Evolutionary conservation across 35 echinoderm and acorn worm species (phyloP), one percentile per base, ranked within the genome.

Genomic region (Heliocidaris tuberculata): DNA sequence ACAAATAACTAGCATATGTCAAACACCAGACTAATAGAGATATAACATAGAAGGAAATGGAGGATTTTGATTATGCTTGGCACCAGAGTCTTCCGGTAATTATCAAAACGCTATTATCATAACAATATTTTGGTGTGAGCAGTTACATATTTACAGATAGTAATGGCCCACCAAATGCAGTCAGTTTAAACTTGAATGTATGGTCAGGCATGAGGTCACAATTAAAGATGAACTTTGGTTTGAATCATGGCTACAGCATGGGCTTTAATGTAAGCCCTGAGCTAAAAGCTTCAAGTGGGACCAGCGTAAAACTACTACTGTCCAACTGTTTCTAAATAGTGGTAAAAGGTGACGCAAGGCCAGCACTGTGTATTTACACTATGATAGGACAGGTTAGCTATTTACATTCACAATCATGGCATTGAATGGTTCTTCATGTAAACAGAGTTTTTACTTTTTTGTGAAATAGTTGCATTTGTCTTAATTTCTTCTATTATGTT

Each of bases 21-120:
- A 78, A n/a, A 78, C 17, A 78, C 65, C 65, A 78, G 65, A 78
- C 65, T n/a, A 24, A 78, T 78, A 24, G 27, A 78, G 65, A 78
- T 78, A 78, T 78, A 70, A 70, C 65, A 15, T 9, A 56, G 27
- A 27, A 78, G 65, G 65, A 78, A 78, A 78, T 78, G 65, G 27
- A 78, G 7, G 1, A 78, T 78, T 78, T 78, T 78, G 65, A 78
- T 78, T 78, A 78, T 78, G 7, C 15, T 19, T 78, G 65, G 65
- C 65, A 78, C 65, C 65, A 78, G 65, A 21, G 27, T 78, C 65
- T 78, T 78, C 65, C 65, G 65, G 65, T 78, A 78, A 78, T 78
- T 78, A 78, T 27, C 65, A 78, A n/a, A 78, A 78, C 27, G 21
- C 65, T n/a, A 78, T 78, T 78, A 78, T 78, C 19, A n/a, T 78